phyloP scores from a whole-genome alignment of 2,797 vertebrate genomes.

The Echiichthys vipera region DNA sequence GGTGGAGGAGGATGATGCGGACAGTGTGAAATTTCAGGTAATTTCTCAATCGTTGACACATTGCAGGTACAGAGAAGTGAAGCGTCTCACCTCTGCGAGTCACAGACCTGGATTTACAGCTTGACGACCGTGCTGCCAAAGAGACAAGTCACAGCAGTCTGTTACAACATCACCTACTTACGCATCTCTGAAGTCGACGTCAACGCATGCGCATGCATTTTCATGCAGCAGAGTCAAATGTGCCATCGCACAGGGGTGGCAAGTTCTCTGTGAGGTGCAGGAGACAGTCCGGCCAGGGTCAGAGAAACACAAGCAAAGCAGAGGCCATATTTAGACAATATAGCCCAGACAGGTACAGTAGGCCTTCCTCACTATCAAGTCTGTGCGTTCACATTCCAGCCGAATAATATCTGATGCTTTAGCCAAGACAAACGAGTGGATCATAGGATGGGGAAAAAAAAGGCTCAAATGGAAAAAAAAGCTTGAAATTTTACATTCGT shows the following conservation, averaged over 20 bases:
- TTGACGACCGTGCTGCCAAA: background rate
- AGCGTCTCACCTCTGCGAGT: slow-evolving; percentile 27
- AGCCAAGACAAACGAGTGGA: slow-evolving; percentile 58
- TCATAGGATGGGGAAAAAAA: slow-evolving; percentile 21
- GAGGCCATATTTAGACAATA: slow-evolving; percentile 67
- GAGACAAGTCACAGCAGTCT: slow-evolving; percentile 22
- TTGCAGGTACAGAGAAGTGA: slow-evolving; percentile 13
- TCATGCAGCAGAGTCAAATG: slow-evolving; percentile 15
- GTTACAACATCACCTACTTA: slow-evolving; percentile 17
- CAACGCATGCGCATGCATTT: background rate
- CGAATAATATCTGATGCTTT: slow-evolving; percentile 34
- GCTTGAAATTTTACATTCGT: slow-evolving; percentile 15
- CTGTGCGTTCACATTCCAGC: slow-evolving; percentile 56
- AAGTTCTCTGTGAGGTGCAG: slow-evolving; percentile 40
- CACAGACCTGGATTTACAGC: slow-evolving; percentile 1
- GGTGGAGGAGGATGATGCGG: background rate
- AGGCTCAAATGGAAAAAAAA: background rate
- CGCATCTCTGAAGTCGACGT: slow-evolving; percentile 13
- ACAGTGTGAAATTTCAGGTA: background rate
- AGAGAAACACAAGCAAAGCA: slow-evolving; percentile 42
- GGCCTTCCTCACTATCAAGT: slow-evolving; percentile 17
- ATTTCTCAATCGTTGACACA: slow-evolving; percentile 21
- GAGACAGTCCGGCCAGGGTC: slow-evolving; percentile 24
- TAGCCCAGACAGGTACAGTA: slow-evolving; percentile 40
- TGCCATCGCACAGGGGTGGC: slow-evolving; percentile 32